These are phyloP conservation scores for Tribolium freemani DNA, from an alignment of 2,888 invertebrate genomes.

Conservation along the genomic window DNA sequence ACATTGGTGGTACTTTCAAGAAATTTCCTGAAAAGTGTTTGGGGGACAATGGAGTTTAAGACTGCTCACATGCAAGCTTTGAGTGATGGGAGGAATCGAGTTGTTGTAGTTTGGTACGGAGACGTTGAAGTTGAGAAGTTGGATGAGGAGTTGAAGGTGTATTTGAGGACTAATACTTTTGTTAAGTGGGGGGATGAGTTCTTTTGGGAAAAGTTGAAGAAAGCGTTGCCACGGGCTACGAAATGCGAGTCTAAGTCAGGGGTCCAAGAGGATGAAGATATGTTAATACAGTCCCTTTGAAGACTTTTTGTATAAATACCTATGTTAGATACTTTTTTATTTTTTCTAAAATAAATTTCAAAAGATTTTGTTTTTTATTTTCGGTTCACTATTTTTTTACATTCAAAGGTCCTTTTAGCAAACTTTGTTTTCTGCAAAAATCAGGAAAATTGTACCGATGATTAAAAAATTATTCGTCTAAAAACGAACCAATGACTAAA, in stretches of 20 bases:
- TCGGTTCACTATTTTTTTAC: no score
- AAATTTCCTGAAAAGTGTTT: constrained; percentile 79
- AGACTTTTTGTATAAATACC: no score
- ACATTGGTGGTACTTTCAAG: constrained; percentile 78
- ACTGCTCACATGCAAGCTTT: constrained; percentile 73
- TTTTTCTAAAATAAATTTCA: no score
- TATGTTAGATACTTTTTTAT: no score
- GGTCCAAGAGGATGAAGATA: not conserved
- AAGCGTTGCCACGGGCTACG: constrained; percentile 76
- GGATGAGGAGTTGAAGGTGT: constrained; percentile 78
- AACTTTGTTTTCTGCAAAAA: no score
- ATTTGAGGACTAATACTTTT: constrained; percentile 82
- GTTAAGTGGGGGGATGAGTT: constrained; percentile 84
- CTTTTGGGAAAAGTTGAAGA: constrained; percentile 83
- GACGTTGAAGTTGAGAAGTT: constrained; percentile 74
- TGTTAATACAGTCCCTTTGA: not conserved
- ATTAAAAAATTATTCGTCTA: no score
- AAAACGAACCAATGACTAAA: no score
- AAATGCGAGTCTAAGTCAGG: no score
- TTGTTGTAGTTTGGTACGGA: constrained; percentile 80
- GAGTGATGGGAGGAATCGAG: constrained; percentile 59
- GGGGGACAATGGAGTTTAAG: constrained; percentile 82
- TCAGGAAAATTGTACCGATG: no score
- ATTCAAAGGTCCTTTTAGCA: no score
- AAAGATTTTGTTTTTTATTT: no score